Evolutionary conservation across 2,113 vertebrate species (phyloP).

Genomic region (Mesoclemmys tuberculata): DNA sequence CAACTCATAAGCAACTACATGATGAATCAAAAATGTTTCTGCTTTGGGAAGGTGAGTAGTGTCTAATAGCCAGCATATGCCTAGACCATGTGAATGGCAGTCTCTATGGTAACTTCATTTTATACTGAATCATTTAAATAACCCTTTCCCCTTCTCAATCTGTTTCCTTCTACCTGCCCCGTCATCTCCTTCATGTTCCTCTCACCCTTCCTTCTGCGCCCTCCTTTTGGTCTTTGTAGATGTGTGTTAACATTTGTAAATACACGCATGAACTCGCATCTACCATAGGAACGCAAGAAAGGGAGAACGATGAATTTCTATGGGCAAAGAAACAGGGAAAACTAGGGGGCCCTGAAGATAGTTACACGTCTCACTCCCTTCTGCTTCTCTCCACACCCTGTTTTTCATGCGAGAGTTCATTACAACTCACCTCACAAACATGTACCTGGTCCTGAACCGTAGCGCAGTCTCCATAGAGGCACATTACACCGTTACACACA

Average conservation of each 20-base stretch:
- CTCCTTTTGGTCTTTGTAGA: not conserved
- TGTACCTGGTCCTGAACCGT: not conserved
- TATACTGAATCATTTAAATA: not conserved
- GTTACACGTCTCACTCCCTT: not conserved
- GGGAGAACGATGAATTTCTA: not conserved
- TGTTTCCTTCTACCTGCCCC: not conserved
- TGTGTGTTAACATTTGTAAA: not conserved
- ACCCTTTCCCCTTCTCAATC: not conserved
- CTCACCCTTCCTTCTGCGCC: not conserved
- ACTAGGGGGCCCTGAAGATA: rapidly evolving
- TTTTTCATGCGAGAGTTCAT: not conserved
- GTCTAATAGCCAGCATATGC: not conserved
- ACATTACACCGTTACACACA: too few relatives aligned
- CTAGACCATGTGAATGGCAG: not conserved
- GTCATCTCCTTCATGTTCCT: not conserved
- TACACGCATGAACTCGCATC: rapidly evolving
- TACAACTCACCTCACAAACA: not conserved
- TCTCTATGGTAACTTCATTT: not conserved
- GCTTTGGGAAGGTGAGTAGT: not conserved
- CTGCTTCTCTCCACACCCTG: not conserved
- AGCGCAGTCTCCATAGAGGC: not conserved
- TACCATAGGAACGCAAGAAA: not conserved
- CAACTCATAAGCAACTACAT: not conserved
- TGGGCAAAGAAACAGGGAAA: rapidly evolving
- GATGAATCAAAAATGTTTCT: not conserved